Evolutionary conservation across 2,797 vertebrate species (phyloP), one percentile per base, ranked within the genome.

Genomic region (Pseudopleuronectes americanus): DNA sequence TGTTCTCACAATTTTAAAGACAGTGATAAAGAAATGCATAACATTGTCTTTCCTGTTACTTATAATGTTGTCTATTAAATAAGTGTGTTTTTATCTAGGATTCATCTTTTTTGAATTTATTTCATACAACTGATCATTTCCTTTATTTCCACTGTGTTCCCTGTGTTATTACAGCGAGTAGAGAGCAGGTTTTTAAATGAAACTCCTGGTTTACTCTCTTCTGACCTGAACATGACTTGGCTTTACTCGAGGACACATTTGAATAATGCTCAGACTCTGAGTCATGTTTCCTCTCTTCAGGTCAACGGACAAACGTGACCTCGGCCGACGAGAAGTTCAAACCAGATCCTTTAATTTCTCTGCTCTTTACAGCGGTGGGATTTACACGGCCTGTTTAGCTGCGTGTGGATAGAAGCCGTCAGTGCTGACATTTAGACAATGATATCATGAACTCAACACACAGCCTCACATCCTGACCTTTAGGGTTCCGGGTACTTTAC

Each of bases 391-490:
- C 61, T 47, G 43, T 28, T 65, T 26, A 28, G 57, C 41, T 28
- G 17, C 9, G 0, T 45, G 59, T 55, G 63, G 13, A 47, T 59
- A 22, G 41, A 59, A 52, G 6, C 6, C n/a, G 4, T 38, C 33
- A 28, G 57, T 43, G 47, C 47, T 36, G 12, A 7, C 26, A 14
- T 67, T 55, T 80, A 33, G 52, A 64, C 68, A 31, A 72, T 63
- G 33, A 55, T 64, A 52, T 64, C 47, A 73, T n/a, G 17, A 22
- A 24, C 47, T 41, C 16, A 19, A 38, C 59, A 52, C n/a, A 66
- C 21, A 33, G 26, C 24, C 19, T 8, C 63, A 55, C 53, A 33
- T 58, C 26, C 74, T 76, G 69, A 80, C 74, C 77, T 87, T 80
- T 76, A 57, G 5, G 5, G 57, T 52, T 14, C 61, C 38, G 47